Evolutionary conservation across 1,140 invertebrate species (phyloP), one percentile per base, ranked within the genome.

Genomic region (Heliconius melpomene): DNA sequence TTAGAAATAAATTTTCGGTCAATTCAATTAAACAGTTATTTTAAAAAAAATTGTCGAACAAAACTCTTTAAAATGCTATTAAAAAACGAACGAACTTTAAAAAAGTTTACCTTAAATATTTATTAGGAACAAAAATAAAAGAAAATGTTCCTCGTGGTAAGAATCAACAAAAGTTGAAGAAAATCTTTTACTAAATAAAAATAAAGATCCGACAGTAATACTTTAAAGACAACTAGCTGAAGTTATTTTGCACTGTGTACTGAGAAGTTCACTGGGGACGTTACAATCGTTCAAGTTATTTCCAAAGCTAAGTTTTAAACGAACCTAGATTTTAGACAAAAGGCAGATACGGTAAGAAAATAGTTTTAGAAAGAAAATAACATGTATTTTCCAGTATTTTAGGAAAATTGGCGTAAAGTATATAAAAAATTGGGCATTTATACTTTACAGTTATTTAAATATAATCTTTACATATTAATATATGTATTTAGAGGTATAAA

Each of bases 311-410:
- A 57, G 54, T 57, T 57, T 54, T 57, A 57, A 29, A 66, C 23
- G 60, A 66, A 66, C 23, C 57, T 66, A 26, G 23, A 66, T 66
- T 66, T 29, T 29, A 66, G 60, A 29, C 60, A 66, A 29, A 66
- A 66, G 60, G 9, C 60, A 66, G 60, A 66, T 66, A 6, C 3
- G 0, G 9, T 29, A 26, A 16, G 26, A 16, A 66, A 66, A 16
- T 66, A 66, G 26, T 66, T 66, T 13, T 66, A 29, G 11, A 13
- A 29, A 29, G 60, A 13, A 66, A 66, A 26, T 5, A 26, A 26
- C 13, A 26, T 16, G 5, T 11, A 66, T 23, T n/a, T 11, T 57
- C 8, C 23, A 57, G 8, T 9, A 11, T 23, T 23, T 57, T n/a
- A 9, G n/a, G 13, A 3, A 66, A 11, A 66, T 29, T 66, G 3